Evolutionary conservation across 53 echinoderm and acorn worm species (phyloP).

Genomic region (Apostichopus leukothele): DNA sequence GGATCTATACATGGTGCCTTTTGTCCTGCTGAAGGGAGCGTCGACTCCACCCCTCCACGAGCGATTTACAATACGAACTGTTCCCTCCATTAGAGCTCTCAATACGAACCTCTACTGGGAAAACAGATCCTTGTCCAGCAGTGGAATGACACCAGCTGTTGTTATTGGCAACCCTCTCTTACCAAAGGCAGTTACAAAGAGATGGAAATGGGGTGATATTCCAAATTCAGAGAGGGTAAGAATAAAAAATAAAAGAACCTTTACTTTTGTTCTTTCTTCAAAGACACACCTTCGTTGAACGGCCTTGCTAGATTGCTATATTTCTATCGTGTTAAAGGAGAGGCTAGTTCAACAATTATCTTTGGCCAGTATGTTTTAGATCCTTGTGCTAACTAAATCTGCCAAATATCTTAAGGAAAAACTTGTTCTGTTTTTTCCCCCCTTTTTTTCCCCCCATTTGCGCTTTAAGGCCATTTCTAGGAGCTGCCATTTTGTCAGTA

Average conservation of each 20-base stretch:
- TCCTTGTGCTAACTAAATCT: too few species aligned
- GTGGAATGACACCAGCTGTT: conserved; percentile 85
- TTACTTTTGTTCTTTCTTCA: too few species aligned
- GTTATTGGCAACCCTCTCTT: conserved; percentile 87
- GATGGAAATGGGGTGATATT: conserved; percentile 90
- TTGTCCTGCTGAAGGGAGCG: conserved; percentile 83
- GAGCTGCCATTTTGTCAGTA: too few species aligned
- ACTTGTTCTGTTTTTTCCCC: too few species aligned
- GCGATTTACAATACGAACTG: conserved; percentile 84
- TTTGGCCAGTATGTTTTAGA: too few species aligned
- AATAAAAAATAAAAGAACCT: background rate
- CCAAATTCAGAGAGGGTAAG: conserved; percentile 66
- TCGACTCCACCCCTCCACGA: conserved; percentile 85
- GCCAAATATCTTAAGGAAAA: too few species aligned
- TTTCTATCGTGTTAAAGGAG: background rate
- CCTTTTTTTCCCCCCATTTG: too few species aligned
- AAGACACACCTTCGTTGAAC: too few species aligned
- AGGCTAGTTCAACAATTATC: too few species aligned
- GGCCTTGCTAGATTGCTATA: too few species aligned
- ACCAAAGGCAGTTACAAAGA: conserved; percentile 76
- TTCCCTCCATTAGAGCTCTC: conserved; percentile 85
- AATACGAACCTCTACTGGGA: conserved; percentile 80
- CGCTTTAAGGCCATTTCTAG: too few species aligned
- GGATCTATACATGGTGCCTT: conserved; percentile 93
- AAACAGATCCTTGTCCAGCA: conserved; percentile 72